Conservation (phyloP, 2,797 vertebrate genomes). For the Halcyon smyrnensis region DNA sequence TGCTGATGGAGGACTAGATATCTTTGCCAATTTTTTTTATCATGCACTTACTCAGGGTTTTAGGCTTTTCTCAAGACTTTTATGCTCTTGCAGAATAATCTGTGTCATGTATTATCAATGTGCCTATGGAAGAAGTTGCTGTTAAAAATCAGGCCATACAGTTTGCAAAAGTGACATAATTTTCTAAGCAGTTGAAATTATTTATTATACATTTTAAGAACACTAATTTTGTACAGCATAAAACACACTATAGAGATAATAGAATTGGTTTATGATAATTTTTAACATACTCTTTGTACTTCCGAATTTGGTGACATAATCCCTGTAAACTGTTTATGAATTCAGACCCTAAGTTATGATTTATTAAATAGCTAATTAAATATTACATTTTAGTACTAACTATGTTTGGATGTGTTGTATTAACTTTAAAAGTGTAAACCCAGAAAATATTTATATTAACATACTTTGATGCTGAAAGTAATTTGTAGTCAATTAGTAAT, state of each 20-base stretch:
- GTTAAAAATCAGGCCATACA: background rate
- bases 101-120: background rate
- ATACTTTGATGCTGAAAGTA: background rate
- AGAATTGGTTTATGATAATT: background rate
- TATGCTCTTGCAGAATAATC: background rate
- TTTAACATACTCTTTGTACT: background rate
- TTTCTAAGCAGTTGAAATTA: background rate
- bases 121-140: background rate
- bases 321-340: background rate
- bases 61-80: background rate
- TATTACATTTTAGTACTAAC: background rate
- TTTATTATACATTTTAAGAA: background rate
- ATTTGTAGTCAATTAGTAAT: background rate
- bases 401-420: background rate
- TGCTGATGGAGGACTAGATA: background rate
- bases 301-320: background rate
- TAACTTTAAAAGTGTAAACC: background rate
- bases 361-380: conserved; percentile 13
- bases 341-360: background rate
- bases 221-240: background rate
- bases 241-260: background rate
- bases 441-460: background rate
- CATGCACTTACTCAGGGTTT: background rate
- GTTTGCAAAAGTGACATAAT: background rate
- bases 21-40: background rate